A percentile compares a stretch with the other conserved stretches of the same genome.
Conservation (phyloP, 2,888 invertebrate genomes). For the Rhaphigaster nebulosa region DNA sequence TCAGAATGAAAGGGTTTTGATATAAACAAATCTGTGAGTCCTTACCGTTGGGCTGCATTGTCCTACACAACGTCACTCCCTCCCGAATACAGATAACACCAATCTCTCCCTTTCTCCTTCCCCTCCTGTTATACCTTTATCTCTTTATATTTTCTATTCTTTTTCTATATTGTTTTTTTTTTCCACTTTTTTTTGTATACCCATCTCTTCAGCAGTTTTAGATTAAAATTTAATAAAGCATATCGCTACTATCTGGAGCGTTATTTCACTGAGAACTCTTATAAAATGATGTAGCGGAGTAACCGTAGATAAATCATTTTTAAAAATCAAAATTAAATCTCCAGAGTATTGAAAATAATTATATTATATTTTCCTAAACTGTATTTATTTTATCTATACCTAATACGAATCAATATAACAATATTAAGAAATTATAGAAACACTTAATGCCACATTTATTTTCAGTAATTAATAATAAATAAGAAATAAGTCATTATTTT, state of each 20-base stretch:
- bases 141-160: slow-evolving; percentile 28
- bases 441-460: no score
- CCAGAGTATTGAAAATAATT: no score
- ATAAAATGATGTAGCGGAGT: no score
- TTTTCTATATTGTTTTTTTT: neutral
- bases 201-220: neutral
- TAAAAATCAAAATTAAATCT: no score
- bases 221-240: neutral
- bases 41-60: neutral
- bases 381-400: no score
- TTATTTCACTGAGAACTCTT: neutral
- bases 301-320: no score
- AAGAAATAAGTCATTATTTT: no score
- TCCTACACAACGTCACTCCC: neutral
- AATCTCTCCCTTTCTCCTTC: slow-evolving; percentile 9
- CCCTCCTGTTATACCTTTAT: neutral
- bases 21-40: neutral
- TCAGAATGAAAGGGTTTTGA: slow-evolving; percentile 8
- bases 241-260: neutral
- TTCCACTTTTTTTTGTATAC: neutral
- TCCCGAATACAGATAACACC: neutral
- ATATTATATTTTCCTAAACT: no score
- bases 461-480: no score
- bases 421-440: no score
- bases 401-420: no score